Evolutionary conservation across 2,797 vertebrate genomes (phyloP).

Genomic region (Rhabdomys pumilio): DNA sequence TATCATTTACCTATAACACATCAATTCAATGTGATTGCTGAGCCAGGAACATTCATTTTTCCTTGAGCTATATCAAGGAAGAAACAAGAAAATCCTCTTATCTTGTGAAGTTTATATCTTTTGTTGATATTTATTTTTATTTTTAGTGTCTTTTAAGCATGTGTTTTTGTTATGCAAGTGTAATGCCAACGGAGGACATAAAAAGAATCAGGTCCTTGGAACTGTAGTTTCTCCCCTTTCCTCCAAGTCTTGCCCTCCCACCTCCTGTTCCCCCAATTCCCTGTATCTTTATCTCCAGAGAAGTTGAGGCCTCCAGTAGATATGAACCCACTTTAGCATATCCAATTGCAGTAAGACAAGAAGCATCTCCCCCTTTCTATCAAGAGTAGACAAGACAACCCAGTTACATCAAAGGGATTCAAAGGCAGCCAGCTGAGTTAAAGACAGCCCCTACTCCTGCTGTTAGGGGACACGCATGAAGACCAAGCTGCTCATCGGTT

Average conservation of each 20-base stretch:
- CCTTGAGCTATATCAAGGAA: background rate
- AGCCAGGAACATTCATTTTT: background rate
- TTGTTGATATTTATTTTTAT: background rate
- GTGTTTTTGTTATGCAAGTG: background rate
- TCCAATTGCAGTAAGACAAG: background rate
- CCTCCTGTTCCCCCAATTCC: background rate
- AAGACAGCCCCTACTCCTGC: background rate
- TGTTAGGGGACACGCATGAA: background rate
- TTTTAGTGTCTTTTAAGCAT: background rate
- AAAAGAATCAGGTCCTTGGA: background rate
- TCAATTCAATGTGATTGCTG: background rate
- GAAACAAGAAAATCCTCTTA: background rate
- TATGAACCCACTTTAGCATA: too few species aligned
- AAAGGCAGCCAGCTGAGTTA: background rate
- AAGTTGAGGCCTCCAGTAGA: background rate
- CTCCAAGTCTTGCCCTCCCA: background rate
- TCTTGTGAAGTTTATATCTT: background rate
- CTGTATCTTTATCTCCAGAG: too few species aligned
- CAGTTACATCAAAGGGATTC: background rate
- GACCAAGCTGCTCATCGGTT: background rate
- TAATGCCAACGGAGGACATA: background rate
- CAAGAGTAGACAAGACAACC: background rate
- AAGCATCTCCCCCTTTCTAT: background rate
- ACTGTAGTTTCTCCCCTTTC: background rate
- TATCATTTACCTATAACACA: background rate